Evolutionary conservation across 2,797 vertebrate species (phyloP).

Genomic region (Rachycentron canadum): DNA sequence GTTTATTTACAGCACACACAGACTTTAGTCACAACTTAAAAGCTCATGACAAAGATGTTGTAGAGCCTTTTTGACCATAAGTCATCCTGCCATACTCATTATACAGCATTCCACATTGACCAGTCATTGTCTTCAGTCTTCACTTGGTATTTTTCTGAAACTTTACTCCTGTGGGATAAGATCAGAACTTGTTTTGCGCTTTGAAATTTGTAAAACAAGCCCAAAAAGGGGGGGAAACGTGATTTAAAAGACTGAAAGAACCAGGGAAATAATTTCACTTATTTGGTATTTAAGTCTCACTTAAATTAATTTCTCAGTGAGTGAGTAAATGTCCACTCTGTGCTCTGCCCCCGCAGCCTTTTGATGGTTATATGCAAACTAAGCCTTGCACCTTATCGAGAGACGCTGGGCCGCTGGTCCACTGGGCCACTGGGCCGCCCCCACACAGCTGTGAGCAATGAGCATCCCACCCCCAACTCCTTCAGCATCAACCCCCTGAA

Average conservation of each 20-base stretch:
- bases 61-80: slow-evolving; percentile 36
- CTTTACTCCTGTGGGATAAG: neutral
- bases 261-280: neutral
- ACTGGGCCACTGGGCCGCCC: slow-evolving; percentile 32
- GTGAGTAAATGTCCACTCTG: neutral
- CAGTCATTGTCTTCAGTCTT: slow-evolving; percentile 33
- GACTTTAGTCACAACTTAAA: slow-evolving; percentile 20
- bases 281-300: neutral
- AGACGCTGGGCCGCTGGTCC: too few relatives aligned
- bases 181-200: slow-evolving; percentile 32
- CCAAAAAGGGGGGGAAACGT: slow-evolving; percentile 5
- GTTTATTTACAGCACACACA: slow-evolving; percentile 57
- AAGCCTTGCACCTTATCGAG: slow-evolving; percentile 49
- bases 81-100: slow-evolving; percentile 43
- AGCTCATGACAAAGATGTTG: slow-evolving; percentile 25
- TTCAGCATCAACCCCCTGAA: slow-evolving; percentile 50
- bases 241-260: slow-evolving; percentile 1
- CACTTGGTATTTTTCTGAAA: slow-evolving; percentile 6
- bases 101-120: slow-evolving; percentile 28
- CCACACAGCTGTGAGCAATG: slow-evolving; percentile 75
- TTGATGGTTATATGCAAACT: slow-evolving; percentile 20
- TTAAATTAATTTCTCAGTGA: neutral
- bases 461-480: slow-evolving; percentile 69
- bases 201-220: slow-evolving; percentile 24
- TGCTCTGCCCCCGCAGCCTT: neutral